Evolutionary conservation across 92 coral and sea anemone genomes (phyloP).

Genomic region (Chrysogorgia sp.): DNA sequence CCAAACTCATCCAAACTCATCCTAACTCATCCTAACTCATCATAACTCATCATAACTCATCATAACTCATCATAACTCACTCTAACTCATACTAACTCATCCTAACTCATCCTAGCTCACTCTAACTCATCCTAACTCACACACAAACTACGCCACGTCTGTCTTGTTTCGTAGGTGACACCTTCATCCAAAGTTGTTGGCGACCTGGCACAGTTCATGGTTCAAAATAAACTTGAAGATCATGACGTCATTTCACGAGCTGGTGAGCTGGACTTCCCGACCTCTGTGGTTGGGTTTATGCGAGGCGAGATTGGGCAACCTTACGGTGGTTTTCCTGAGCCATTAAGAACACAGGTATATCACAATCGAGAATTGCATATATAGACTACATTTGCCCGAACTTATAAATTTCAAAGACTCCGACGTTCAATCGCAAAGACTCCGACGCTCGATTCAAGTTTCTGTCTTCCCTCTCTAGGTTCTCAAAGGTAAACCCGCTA

Average conservation of each 20-base stretch:
- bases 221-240: constrained; percentile 89
- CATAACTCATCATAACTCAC: too few relatives aligned
- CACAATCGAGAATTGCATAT: neutral
- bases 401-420: too few relatives aligned
- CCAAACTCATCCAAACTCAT: too few relatives aligned
- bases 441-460: too few relatives aligned
- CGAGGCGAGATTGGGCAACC: constrained; percentile 98
- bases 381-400: too few relatives aligned
- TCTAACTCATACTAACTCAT: too few relatives aligned
- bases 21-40: too few relatives aligned
- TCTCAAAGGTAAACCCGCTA: constrained; percentile 80
- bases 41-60: too few relatives aligned
- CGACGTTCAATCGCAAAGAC: too few relatives aligned
- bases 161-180: constrained; percentile 75
- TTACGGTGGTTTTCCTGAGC: constrained; percentile 97
- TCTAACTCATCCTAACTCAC: too few relatives aligned
- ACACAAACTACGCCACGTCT: too few relatives aligned
- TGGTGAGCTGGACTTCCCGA: constrained; percentile 87
- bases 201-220: constrained; percentile 98
- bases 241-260: constrained; percentile 85
- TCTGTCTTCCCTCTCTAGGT: constrained; percentile 57
- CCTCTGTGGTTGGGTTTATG: constrained; percentile 93
- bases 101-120: too few relatives aligned
- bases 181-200: constrained; percentile 99
- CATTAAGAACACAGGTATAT: constrained; percentile 87